Percentiles rank a stretch among this genome's conserved stretches.
phyloP scores from a whole-genome alignment of 2,797 vertebrate genomes.

The Phrynocephalus guinanensis region DNA sequence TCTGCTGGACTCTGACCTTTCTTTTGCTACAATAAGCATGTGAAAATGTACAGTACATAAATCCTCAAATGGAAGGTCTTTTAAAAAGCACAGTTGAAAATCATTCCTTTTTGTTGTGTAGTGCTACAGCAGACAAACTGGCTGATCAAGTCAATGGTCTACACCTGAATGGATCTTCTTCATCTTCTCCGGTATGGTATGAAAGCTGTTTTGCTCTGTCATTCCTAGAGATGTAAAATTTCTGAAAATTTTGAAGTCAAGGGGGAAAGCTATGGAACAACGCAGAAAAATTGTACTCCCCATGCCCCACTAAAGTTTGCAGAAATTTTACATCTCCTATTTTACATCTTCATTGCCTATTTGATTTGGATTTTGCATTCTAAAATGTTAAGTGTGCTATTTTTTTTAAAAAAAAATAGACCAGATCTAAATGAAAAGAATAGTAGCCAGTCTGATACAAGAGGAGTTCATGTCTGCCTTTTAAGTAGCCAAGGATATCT shows the following conservation, averaged over 20 bases:
- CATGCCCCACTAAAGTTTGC: too few relatives aligned
- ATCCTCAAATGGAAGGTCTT: not conserved
- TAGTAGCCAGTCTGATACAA: not conserved
- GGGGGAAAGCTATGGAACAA: too few relatives aligned
- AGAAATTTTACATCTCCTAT: too few relatives aligned
- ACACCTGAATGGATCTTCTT: not conserved
- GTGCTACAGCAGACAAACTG: not conserved
- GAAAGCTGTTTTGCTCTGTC: not conserved
- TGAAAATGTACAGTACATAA: not conserved
- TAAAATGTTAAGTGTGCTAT: not conserved
- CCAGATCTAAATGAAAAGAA: not conserved
- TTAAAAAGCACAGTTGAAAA: conserved; percentile 6
- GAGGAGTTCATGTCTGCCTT: not conserved
- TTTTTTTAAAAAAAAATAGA: not conserved
- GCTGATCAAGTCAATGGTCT: not conserved
- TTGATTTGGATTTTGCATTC: conserved; percentile 12
- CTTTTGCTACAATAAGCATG: too few relatives aligned
- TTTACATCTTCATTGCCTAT: not conserved
- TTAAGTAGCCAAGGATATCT: not conserved
- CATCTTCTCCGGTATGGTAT: conserved; percentile 58
- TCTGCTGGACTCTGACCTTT: too few relatives aligned
- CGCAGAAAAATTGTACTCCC: too few relatives aligned
- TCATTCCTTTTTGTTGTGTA: conserved; percentile 39
- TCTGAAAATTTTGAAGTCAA: too few relatives aligned
- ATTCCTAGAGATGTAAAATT: not conserved